Evolutionary conservation across 2,113 vertebrate genomes (phyloP), one percentile per base, ranked within the genome.

Genomic region (Chinchilla lanigera): DNA sequence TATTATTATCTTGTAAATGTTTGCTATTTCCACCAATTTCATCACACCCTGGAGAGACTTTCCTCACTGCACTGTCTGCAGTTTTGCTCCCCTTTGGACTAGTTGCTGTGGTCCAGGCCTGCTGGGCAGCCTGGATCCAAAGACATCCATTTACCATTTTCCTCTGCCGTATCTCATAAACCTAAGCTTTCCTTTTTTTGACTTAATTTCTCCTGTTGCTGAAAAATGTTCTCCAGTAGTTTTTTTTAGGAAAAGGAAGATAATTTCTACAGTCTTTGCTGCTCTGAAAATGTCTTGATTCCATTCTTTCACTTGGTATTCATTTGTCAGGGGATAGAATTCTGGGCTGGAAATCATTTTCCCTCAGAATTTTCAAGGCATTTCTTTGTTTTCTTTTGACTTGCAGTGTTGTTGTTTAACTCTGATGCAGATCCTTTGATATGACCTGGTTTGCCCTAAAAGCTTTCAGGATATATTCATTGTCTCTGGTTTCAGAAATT

Each of bases 211-310:
- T 95, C 5, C 13, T 33, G 86, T 89, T 69, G 5, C 24, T 86
- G 24, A 24, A 28, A 22, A 81, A 75, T 63, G 47, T 89, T 93
- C 54, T 67, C 33, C 52, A 54, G 30, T 83, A n/a, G 4, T 83
- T 95, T 89, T 95, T 89, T 52, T 33, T 83, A 67, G 90, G 60
- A 83, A 82, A 77, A 54, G 12, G 19, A 19, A 33, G 61, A 9
- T 65, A 78, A 67, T 86, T 4, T 54, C 20, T 75, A 71, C 17
- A 35, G 4, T 86, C 24, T 78, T 83, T 65, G 0, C 60, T 88
- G 17, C 41, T 89, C 41, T 95, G n/a, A 94, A 86, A 56, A 81
- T 60, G 47, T 63, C 81, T 75, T 50, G 2, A 75, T 63, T 89
- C 56, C 35, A 16, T 16, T 92, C 56, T 47, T 54, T 7, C 9